Percentiles rank a stretch among this genome's conserved stretches.
Evolutionary conservation across 2,797 vertebrate species (phyloP).

Genomic region (Sebastolobus alascanus): DNA sequence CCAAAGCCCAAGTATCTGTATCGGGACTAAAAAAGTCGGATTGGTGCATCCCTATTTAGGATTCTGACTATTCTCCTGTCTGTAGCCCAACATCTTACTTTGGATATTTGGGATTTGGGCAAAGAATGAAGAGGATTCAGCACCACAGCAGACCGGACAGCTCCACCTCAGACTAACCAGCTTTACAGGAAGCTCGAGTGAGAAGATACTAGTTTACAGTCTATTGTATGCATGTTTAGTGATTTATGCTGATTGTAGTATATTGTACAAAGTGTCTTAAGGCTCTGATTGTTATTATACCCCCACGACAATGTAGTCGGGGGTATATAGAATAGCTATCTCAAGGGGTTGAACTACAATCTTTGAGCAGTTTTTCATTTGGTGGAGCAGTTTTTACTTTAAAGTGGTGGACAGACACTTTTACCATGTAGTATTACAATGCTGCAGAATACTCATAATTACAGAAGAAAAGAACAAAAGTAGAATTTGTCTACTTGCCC

Average conservation of each 20-base stretch:
- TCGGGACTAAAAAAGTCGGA: no score
- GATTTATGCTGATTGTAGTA: not conserved
- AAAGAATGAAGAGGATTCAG: constrained; percentile 8
- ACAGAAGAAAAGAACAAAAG: no score
- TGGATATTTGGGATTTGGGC: not conserved
- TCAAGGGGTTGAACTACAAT: no score
- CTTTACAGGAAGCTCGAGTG: not conserved
- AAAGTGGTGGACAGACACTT: no score
- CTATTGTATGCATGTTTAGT: not conserved
- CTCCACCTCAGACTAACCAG: constrained; percentile 5
- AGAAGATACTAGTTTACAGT: not conserved
- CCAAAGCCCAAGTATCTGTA: no score
- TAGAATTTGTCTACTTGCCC: no score
- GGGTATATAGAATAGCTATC: no score
- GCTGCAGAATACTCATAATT: no score
- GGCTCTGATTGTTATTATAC: not conserved
- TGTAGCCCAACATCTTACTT: not conserved
- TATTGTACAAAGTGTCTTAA: not conserved
- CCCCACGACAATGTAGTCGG: no score
- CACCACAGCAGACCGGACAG: constrained; percentile 46
- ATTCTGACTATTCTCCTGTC: not conserved
- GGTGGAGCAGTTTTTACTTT: no score
- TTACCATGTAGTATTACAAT: no score
- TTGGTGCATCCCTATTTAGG: not conserved
- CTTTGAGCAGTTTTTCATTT: no score